Evolutionary conservation across 2,888 invertebrate species (phyloP).

Genomic region (Agriopis aurantiaria): DNA sequence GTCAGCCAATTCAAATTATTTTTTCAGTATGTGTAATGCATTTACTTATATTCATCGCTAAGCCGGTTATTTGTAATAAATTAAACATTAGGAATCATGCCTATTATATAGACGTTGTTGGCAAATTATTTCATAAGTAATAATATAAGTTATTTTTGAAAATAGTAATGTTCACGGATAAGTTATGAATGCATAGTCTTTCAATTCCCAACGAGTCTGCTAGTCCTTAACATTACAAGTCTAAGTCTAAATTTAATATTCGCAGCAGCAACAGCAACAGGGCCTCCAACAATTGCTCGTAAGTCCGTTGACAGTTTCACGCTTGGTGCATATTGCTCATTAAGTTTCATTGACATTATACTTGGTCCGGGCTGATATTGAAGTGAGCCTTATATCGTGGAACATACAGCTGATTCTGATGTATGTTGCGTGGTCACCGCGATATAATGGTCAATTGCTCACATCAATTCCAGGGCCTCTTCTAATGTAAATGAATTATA

Average conservation of each 20-base stretch:
- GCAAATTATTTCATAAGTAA: too few species aligned
- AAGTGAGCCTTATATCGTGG: not conserved
- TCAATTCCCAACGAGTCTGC: not conserved
- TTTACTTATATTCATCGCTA: too few species aligned
- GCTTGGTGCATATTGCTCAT: slow-evolving; percentile 69
- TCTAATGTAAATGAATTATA: not conserved
- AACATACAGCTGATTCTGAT: not conserved
- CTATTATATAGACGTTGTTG: too few species aligned
- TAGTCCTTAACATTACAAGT: not conserved
- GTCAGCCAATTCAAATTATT: too few species aligned
- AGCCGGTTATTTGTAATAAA: too few species aligned
- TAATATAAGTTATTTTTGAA: too few species aligned
- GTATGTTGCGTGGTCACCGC: not conserved
- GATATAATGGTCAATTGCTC: not conserved
- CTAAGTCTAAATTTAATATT: slow-evolving; percentile 34
- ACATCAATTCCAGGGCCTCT: not conserved
- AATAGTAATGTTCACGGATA: too few species aligned
- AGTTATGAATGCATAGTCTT: too few species aligned
- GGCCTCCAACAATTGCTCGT: slow-evolving; percentile 97
- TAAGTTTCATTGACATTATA: not conserved
- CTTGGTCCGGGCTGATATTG: not conserved
- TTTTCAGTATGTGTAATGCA: too few species aligned
- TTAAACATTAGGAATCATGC: too few species aligned
- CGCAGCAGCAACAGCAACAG: slow-evolving; percentile 95
- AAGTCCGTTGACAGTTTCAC: slow-evolving; percentile 85